Evolutionary conservation across 2,888 invertebrate species (phyloP), one percentile per base, ranked within the genome.

Genomic region (Ferdinandea cuprea): DNA sequence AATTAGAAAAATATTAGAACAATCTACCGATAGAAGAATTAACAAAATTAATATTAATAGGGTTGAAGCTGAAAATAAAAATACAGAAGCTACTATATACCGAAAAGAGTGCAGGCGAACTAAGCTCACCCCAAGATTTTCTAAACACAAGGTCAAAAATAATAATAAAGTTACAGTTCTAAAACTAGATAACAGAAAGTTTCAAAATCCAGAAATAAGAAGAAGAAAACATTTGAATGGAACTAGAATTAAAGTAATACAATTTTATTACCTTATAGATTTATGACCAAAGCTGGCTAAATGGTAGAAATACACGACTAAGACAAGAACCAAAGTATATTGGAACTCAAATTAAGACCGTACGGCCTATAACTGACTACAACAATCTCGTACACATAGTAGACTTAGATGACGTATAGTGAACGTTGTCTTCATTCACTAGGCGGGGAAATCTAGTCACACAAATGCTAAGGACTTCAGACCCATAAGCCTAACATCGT

Each of bases 31-130:
- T 40, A 58, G 13, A 40, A 58, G 59, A 42, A 44, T 44, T 15
- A 4, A 59, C 1, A 58, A 58, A 58, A 6, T 58, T 2, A 58
- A 58, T 17, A 32, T 32, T 15, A 54, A 32, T 54, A 37, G 40
- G 25, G n/a, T 4, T 4, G 58, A 58, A 58, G 3, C 58, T 9
- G 21, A 35, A 58, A 21, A 58, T 21, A 19, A 1, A 17, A 17
- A 37, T 7, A 21, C 35, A 13, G 25, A 37, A 17, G 35, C n/a
- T n/a, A n/a, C n/a, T 8, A 15, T 52, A 28, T 52, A 52, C 13
- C 21, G 35, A 2, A 66, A 42, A 28, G 66, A 66, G 37, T 48
- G 48, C 44, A 66, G 54, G 30, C 3, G 66, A 13, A 52, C 54
- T 13, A 66, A 66, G 8, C 8, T 42, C 25, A 66, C 66, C 11